Evolutionary conservation across 2,888 invertebrate species (phyloP), one percentile per base, ranked within the genome.

Genomic region (Lasioglossum calceatum): DNA sequence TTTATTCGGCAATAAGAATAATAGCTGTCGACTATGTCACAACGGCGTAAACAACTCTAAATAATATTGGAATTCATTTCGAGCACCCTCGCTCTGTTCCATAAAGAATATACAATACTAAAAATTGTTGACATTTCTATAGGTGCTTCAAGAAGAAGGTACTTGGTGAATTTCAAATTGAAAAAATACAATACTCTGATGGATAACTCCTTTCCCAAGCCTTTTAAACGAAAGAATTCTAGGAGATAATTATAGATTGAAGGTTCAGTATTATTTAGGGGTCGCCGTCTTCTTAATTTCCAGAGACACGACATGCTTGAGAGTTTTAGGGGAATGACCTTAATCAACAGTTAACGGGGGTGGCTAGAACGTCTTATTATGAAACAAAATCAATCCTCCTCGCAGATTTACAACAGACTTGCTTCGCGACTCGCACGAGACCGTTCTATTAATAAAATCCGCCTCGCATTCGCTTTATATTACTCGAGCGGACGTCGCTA

Each of bases 381-480:
- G 44, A 16, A 23, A 39, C n/a, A 76, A 82, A 82, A 82, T 84
- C 76, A 82, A 84, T 77, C 77, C n/a, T 42, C 14, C n/a, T 16
- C 73, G 50, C 47, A 72, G 72, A 67, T 82, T 84, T 82, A 84
- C 84, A 77, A 67, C 82, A n/a, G 64, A 23, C 77, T 67, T 77
- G 12, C 70, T 54, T 58, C 50, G 61, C 58, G 71, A 71, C 78
- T 27, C 8, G 42, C 73, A n/a, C 16, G 44, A 39, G 50, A 54
- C n/a, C 42, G 27, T 75, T 85, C 85, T 84, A 85, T 84, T 84
- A 85, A 85, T 85, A 85, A 84, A 85, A 14, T 14, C 61, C 36
- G 61, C 67, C 54, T 19, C 42, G 19, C 74, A 74, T 78, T 71
- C 71, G 77, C 70, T 80, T 85, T 80, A 80, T 77, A 85, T 85